These are phyloP conservation scores for Falcaria lacertinaria DNA, from an alignment of 2,888 invertebrate genomes.

Conservation along the genomic window DNA sequence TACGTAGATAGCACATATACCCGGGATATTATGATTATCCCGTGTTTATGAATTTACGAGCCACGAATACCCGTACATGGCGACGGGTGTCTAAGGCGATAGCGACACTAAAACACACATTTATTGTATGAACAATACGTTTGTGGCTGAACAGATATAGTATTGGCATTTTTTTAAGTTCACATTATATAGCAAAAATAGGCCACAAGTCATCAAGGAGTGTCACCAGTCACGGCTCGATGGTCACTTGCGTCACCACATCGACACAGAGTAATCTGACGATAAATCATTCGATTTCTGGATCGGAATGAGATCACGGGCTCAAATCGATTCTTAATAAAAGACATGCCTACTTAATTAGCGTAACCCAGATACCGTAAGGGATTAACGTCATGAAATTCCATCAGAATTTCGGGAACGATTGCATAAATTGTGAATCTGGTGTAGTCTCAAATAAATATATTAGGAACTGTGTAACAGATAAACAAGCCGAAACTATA, in stretches of 20 bases:
- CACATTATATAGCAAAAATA: constrained; percentile 51
- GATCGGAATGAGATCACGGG: constrained; percentile 73
- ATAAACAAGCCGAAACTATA: too few relatives aligned
- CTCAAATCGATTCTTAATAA: constrained; percentile 52
- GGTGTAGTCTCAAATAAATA: too few relatives aligned
- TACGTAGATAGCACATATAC: too few relatives aligned
- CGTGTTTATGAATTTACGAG: too few relatives aligned
- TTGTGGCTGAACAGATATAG: constrained; percentile 19
- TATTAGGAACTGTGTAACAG: too few relatives aligned
- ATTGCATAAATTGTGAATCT: neutral
- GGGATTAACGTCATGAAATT: neutral
- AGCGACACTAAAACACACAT: neutral
- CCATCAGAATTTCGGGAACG: neutral
- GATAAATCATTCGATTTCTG: constrained; percentile 63
- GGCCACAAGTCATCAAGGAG: constrained; percentile 62
- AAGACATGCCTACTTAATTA: constrained; percentile 47
- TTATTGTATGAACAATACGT: constrained; percentile 9
- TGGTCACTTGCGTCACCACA: constrained; percentile 69
- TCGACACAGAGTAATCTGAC: constrained; percentile 57
- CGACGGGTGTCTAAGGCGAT: neutral
- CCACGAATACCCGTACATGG: neutral
- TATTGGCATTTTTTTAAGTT: constrained; percentile 38
- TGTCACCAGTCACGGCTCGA: constrained; percentile 67
- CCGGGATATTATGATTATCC: too few relatives aligned
- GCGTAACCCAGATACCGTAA: constrained; percentile 24